Percentiles rank a stretch among this genome's conserved stretches.
phyloP scores from a whole-genome alignment of 2,888 invertebrate genomes.

The Thereva unica region DNA sequence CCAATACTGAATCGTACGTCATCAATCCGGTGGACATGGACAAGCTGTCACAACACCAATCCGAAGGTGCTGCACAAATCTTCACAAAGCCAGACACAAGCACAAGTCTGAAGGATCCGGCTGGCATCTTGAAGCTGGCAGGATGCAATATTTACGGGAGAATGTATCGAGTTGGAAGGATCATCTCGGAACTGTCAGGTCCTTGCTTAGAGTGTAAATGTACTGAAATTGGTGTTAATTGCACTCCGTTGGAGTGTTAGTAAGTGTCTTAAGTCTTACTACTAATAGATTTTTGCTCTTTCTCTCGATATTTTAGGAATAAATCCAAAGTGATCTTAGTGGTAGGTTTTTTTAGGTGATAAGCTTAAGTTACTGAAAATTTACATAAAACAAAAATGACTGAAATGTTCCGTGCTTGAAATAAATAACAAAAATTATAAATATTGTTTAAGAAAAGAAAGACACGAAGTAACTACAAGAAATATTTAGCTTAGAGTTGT shows the following conservation, averaged over 20 bases:
- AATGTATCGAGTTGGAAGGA: conserved; percentile 82
- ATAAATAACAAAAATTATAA: no score
- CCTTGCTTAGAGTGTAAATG: conserved; percentile 85
- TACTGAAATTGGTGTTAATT: conserved; percentile 84
- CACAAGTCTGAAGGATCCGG: conserved; percentile 51
- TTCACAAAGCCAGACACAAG: conserved; percentile 42
- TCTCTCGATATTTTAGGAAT: no score
- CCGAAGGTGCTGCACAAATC: conserved; percentile 39
- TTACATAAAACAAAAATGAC: no score
- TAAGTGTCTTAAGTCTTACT: neutral
- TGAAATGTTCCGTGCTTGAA: no score
- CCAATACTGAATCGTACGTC: conserved; percentile 41
- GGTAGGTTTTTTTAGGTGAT: no score
- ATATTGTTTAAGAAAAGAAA: no score
- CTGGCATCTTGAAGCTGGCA: conserved; percentile 73
- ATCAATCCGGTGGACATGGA: conserved; percentile 42
- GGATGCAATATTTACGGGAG: conserved; percentile 89
- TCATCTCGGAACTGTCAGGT: conserved; percentile 80
- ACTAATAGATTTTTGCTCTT: no score
- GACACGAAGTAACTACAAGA: no score
- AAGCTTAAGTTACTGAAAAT: no score
- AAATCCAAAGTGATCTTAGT: no score
- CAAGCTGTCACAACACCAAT: conserved; percentile 37
- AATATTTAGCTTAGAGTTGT: no score
- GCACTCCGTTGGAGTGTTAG: conserved; percentile 67